These are phyloP conservation scores for Noturus placidus DNA, from an alignment of 2,113 vertebrate genomes.

Conservation along the genomic window DNA sequence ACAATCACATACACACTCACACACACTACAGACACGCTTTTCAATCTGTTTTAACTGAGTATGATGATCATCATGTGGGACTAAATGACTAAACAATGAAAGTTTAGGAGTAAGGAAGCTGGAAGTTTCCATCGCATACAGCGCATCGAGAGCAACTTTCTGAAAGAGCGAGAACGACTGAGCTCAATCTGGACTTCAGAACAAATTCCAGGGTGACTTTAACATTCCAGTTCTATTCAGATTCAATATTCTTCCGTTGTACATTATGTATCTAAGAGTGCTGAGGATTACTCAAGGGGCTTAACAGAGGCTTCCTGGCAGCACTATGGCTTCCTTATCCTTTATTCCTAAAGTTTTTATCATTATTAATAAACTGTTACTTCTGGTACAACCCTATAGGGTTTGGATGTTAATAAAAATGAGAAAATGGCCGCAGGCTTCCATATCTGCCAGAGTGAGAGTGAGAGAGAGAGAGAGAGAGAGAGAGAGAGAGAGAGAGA, in stretches of 20 bases:
- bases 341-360: constrained; percentile 10
- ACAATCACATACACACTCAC: too few species aligned
- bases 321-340: not conserved
- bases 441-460: not conserved
- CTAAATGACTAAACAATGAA: not conserved
- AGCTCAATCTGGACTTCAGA: not conserved
- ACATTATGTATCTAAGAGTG: constrained; percentile 5
- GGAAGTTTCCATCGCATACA: not conserved
- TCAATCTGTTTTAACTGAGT: not conserved
- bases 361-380: not conserved
- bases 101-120: not conserved
- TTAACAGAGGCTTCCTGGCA: not conserved
- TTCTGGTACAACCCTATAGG: not conserved
- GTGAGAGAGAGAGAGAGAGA: not conserved
- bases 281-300: not conserved
- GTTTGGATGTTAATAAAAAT: not conserved
- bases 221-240: not conserved
- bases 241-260: not conserved
- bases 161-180: not conserved
- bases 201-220: not conserved
- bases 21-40: too few species aligned
- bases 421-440: not conserved
- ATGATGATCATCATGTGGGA: not conserved
- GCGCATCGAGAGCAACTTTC: not conserved
- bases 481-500: not conserved